Conservation (phyloP, 1,140 invertebrate genomes). For the Aethina tumida region DNA sequence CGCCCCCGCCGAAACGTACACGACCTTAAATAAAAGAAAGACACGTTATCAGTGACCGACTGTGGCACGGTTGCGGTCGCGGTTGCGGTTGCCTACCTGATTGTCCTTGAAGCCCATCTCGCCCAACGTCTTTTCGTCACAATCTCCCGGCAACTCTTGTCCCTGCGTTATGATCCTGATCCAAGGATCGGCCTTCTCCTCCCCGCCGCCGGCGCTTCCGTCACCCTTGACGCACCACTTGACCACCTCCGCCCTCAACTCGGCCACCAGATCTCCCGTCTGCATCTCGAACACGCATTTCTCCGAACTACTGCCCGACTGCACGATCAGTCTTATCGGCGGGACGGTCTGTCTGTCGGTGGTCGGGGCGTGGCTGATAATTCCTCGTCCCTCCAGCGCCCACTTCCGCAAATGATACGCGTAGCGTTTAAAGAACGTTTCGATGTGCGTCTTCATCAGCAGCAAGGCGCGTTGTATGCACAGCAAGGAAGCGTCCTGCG, state of each 20-base stretch:
- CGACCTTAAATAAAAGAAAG: slow-evolving; percentile 46
- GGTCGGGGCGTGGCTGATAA: slow-evolving; percentile 60
- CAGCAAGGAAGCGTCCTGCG: slow-evolving; percentile 64
- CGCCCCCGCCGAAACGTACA: slow-evolving; percentile 81
- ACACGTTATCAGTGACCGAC: background rate
- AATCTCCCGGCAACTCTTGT: slow-evolving; percentile 86
- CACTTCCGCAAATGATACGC: slow-evolving; percentile 77
- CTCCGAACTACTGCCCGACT: slow-evolving; percentile 75
- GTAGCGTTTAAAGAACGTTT: slow-evolving; percentile 75
- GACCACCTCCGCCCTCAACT: slow-evolving; percentile 85
- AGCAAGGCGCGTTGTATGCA: slow-evolving; percentile 83
- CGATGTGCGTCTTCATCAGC: slow-evolving; percentile 82
- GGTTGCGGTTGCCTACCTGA: slow-evolving; percentile 36
- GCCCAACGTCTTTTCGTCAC: slow-evolving; percentile 79
- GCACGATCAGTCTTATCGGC: slow-evolving; percentile 65
- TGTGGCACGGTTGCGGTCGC: background rate
- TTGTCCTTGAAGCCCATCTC: slow-evolving; percentile 90
- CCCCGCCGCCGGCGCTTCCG: slow-evolving; percentile 4
- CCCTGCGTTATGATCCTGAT: slow-evolving; percentile 88
- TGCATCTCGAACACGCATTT: slow-evolving; percentile 65
- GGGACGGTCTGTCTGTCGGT: slow-evolving; percentile 41
- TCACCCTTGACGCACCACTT: slow-evolving; percentile 63
- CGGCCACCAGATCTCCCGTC: slow-evolving; percentile 72
- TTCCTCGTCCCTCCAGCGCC: slow-evolving; percentile 69
- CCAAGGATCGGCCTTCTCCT: slow-evolving; percentile 24